Evolutionary conservation across 2,888 invertebrate species (phyloP), one percentile per base, ranked within the genome.

Genomic region (Acrobasis repandana): DNA sequence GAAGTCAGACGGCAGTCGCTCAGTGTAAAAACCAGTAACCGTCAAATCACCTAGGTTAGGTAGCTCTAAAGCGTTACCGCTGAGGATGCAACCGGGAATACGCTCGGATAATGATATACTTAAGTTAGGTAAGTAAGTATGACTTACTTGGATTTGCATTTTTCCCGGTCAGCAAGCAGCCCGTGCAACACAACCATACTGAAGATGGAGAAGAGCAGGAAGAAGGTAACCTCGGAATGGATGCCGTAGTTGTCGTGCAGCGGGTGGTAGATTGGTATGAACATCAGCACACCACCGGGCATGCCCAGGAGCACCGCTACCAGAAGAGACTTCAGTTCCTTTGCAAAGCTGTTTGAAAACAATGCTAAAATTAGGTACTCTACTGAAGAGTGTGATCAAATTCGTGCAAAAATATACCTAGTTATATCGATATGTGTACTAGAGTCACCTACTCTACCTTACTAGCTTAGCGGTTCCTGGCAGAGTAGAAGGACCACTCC

Each of bases 241-340:
- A 97, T 91, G 16, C 93, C 88, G 67, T 84, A 90, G 14, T 93
- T 79, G 76, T 97, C 96, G 77, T 96, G 96, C 0, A 96, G 90
- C 0, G 96, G 95, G 73, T 97, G 96, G 84, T 97, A 97, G 65
- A 96, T 85, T 0, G 95, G 94, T 14, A 96, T 82, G 79, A 97
- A 96, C 74, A 96, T 85, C 2, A 96, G 75, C 0, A 96, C 93
- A 0, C 96, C 96, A 0, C 95, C 94, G 3, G 96, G 95, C 93
- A 96, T 95, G 20, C 96, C 95, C 58, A 96, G 82, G 4, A 95
- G 67, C 0, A 94, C 93, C 0, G 96, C 93, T 38, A 95, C 69
- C 9, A 95, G 28, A 1, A 94, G 83, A 0, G 88, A 79, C 58
- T 81, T 86, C 80, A 75, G 81, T 69, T 91, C 91, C 0, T 62